Conservation (phyloP, 2,888 invertebrate species). For the Hoplodrina blanda region DNA sequence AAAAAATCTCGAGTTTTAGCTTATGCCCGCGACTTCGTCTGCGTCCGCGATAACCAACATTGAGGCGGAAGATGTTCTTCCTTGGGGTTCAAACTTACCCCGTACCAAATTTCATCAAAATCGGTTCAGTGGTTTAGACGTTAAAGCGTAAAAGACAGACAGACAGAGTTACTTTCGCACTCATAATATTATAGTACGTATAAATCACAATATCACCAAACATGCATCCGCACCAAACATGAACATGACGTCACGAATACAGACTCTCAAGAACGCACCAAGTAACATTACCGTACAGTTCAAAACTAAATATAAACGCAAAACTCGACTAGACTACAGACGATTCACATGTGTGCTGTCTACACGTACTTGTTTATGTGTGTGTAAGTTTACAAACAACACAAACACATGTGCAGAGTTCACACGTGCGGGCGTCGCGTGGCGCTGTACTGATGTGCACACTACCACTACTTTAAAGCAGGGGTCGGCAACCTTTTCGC, state of each 20-base stretch:
- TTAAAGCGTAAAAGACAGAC: too few relatives aligned
- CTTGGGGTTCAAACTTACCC: too few relatives aligned
- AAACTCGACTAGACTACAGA: slow-evolving; percentile 45
- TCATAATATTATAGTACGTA: too few relatives aligned
- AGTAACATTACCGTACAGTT: slow-evolving; percentile 25
- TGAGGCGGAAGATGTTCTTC: too few relatives aligned
- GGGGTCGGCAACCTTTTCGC: too few relatives aligned
- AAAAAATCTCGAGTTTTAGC: too few relatives aligned
- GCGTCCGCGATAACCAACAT: too few relatives aligned
- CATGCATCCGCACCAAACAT: background rate
- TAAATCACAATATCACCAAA: background rate
- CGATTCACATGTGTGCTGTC: slow-evolving; percentile 18
- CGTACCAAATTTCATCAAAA: too few relatives aligned
- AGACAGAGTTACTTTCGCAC: too few relatives aligned
- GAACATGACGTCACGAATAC: slow-evolving; percentile 30
- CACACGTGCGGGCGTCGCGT: slow-evolving; percentile 61
- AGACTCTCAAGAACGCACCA: slow-evolving; percentile 11
- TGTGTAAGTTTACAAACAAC: slow-evolving; percentile 62
- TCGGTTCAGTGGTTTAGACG: too few relatives aligned
- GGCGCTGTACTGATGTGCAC: slow-evolving; percentile 16
- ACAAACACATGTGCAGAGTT: slow-evolving; percentile 52
- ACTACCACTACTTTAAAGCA: slow-evolving; percentile 14
- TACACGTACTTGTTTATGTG: background rate
- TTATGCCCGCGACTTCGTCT: too few relatives aligned
- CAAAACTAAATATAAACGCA: slow-evolving; percentile 33